Base-by-base conservation (phyloP, 2,113 vertebrate genomes). In the Fregata magnificens region DNA sequence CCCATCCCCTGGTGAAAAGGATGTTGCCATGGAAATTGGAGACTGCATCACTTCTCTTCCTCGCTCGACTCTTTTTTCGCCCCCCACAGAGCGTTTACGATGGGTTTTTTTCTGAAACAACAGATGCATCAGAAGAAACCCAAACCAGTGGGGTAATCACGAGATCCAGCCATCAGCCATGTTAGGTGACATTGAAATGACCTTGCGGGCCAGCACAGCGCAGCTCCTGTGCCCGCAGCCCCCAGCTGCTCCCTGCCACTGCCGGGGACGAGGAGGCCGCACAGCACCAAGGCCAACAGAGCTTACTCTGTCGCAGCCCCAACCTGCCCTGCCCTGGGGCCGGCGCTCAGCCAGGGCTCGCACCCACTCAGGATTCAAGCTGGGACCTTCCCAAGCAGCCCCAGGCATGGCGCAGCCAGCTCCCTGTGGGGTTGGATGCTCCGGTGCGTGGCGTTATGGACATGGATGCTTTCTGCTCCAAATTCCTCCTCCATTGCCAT, bases 21-120 rank as follows among this genome's bases (percentile, higher is more conserved):
- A 95, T 4, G 94, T 98, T 98, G 95, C 96, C 84, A 97, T 96
- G 93, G 97, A 92, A 97, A 97, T 93, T 67, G 45, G 92, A 94
- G 89, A 86, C 94, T 93, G 91, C 95, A 97, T 93, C 92, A 88
- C 69, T 89, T 86, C 95, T 91, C 85, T 74, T 86, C 76, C 76
- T 94, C 9, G 4, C 67, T 90, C 10, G 3, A 15, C 16, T 0
- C 50, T 77, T 34, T 3, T n/a, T n/a, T n/a, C n/a, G n/a, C 25
- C 50, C 63, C 52, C 25, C 16, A 2, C 24, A 45, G 61, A 80
- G 91, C n/a, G 2, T 87, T 94, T 93, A 85, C 0, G 55, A 66
- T 40, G 24, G 18, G 0, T 47, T 93, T 69, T 74, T 95, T 93
- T 65, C 73, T 72, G 87, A 87, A 95, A 92, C 40, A 96, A 73